A percentile compares a stretch with the other conserved stretches of the same genome.
These are phyloP conservation scores for Picus viridis DNA, from an alignment of 2,797 vertebrate genomes.

Conservation along the genomic window DNA sequence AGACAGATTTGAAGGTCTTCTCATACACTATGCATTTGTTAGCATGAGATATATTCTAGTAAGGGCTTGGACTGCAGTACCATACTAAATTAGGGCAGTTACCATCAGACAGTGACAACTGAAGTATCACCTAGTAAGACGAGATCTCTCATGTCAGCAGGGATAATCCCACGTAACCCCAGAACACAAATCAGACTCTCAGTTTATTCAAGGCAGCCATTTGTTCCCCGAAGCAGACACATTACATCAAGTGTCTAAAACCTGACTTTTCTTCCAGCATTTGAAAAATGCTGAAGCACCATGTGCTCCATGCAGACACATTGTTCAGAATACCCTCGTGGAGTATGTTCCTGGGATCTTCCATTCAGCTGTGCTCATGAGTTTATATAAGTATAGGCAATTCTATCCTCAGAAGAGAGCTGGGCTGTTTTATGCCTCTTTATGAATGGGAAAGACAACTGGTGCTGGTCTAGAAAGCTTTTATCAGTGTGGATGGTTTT, in stretches of 20 bases:
- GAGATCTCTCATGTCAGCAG: background rate
- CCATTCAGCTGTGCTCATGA: background rate
- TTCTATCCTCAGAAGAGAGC: background rate
- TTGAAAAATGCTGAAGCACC: background rate
- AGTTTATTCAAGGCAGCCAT: background rate
- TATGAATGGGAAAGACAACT: background rate
- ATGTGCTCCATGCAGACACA: fast-evolving
- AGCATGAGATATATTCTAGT: background rate
- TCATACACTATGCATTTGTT: background rate
- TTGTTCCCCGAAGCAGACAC: background rate
- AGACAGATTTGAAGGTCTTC: background rate
- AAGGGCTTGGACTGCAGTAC: background rate
- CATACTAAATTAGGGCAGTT: constrained; percentile 3
- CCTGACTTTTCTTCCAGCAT: background rate
- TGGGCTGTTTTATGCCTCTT: background rate
- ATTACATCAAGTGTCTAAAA: background rate
- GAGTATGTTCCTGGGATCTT: background rate
- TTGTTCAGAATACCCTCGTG: background rate
- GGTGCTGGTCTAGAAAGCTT: background rate
- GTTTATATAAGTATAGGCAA: fast-evolving
- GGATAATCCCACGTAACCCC: constrained; percentile 25
- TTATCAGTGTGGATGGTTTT: background rate
- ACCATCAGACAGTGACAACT: background rate
- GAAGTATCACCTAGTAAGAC: background rate
- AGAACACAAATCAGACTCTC: constrained; percentile 10